Evolutionary conservation across 2,113 vertebrate genomes (phyloP).

Genomic region (Prionailurus bengalensis): DNA sequence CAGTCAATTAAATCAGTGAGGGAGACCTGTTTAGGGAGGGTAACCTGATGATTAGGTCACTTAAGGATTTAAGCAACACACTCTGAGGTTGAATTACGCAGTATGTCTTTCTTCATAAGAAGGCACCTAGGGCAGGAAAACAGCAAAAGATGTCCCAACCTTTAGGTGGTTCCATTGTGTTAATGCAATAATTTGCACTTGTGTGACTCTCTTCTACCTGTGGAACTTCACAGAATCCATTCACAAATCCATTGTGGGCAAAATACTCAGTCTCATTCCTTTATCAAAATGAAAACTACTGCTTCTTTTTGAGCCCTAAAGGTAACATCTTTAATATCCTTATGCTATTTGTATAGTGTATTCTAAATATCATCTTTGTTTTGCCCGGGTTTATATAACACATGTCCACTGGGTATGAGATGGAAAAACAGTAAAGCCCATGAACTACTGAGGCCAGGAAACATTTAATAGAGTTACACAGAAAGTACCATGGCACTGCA

Average conservation of each 20-base stretch:
- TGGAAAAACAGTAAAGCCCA: neutral
- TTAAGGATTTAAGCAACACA: neutral
- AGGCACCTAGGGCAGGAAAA: neutral
- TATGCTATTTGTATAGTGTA: neutral
- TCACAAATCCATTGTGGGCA: neutral
- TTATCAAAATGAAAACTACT: neutral
- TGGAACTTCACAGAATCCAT: too few relatives aligned
- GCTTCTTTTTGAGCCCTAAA: neutral
- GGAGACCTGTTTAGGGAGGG: neutral
- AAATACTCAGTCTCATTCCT: neutral
- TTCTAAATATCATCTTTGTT: neutral
- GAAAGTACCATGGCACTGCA: neutral
- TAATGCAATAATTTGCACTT: neutral
- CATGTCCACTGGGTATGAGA: neutral
- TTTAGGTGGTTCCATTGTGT: neutral
- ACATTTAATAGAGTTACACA: neutral
- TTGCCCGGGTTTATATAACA: neutral
- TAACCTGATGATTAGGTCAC: neutral
- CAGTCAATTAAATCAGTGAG: neutral
- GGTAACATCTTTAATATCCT: neutral
- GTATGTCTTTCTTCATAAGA: conserved; percentile 5
- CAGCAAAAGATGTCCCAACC: neutral
- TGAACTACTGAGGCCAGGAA: neutral
- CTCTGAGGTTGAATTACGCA: neutral
- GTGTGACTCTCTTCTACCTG: neutral